Evolutionary conservation across 2,113 vertebrate genomes (phyloP).

Genomic region (Pantherophis guttatus): DNA sequence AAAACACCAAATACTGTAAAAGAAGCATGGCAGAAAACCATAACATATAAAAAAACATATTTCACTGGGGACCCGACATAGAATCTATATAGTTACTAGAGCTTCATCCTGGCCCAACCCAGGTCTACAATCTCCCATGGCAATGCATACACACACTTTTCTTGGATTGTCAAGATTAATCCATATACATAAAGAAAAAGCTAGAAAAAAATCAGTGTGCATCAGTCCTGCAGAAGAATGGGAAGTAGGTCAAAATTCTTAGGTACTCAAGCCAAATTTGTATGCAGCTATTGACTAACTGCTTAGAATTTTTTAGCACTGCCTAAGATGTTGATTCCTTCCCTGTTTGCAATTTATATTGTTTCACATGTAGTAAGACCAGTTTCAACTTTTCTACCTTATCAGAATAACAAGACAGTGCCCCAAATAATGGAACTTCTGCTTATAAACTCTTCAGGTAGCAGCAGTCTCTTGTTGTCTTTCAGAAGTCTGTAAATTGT

Average conservation of each 20-base stretch:
- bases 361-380: background rate
- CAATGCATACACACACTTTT: background rate
- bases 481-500: background rate
- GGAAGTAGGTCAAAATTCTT: conserved; percentile 17
- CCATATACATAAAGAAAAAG: background rate
- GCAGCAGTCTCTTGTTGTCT: background rate
- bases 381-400: background rate
- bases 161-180: background rate
- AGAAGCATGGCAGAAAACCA: background rate
- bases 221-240: background rate
- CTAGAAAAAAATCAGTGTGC: background rate
- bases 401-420: background rate
- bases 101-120: background rate
- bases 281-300: conserved; percentile 18
- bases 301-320: conserved; percentile 7
- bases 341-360: background rate
- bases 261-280: conserved; percentile 11
- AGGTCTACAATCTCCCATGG: background rate
- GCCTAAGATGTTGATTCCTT: background rate
- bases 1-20: background rate
- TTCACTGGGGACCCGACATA: background rate
- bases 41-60: background rate
- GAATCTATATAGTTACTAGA: background rate
- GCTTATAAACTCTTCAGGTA: background rate
- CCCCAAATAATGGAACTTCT: background rate